Evolutionary conservation across 2,797 vertebrate genomes (phyloP).

Genomic region (Lycodopsis pacificus): DNA sequence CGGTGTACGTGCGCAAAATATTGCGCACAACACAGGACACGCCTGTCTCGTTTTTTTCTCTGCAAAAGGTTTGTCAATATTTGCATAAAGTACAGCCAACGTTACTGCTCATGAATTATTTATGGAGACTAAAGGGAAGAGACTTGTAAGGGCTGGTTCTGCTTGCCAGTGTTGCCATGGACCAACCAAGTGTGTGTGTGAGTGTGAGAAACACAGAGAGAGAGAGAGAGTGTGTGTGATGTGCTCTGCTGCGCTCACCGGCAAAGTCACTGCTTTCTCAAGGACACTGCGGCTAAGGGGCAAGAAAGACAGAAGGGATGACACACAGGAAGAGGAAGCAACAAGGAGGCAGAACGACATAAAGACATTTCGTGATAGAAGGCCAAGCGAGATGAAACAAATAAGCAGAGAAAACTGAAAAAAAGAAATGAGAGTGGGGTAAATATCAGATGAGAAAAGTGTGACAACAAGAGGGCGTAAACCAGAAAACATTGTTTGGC

Average conservation of each 20-base stretch:
- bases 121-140: constrained; percentile 62
- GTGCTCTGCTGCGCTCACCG: constrained; percentile 69
- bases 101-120: constrained; percentile 74
- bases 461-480: background rate
- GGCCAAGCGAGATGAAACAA: background rate
- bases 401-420: constrained; percentile 11
- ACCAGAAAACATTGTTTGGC: background rate
- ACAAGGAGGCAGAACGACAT: background rate
- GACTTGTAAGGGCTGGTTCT: constrained; percentile 54
- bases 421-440: background rate
- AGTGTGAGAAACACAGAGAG: constrained; percentile 10
- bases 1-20: constrained; percentile 29
- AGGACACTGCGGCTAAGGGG: constrained; percentile 86
- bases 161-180: constrained; percentile 55
- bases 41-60: constrained; percentile 40
- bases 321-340: constrained; percentile 43
- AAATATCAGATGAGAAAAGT: constrained; percentile 29
- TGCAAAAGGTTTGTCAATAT: constrained; percentile 67
- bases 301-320: constrained; percentile 56
- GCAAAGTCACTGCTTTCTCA: constrained; percentile 85
- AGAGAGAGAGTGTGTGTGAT: constrained; percentile 35
- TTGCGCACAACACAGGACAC: constrained; percentile 38
- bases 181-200: constrained; percentile 26
- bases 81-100: constrained; percentile 64
- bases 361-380: constrained; percentile 15